phyloP scores from a whole-genome alignment of 2,797 vertebrate genomes.

The Leptatherina wallacei region DNA sequence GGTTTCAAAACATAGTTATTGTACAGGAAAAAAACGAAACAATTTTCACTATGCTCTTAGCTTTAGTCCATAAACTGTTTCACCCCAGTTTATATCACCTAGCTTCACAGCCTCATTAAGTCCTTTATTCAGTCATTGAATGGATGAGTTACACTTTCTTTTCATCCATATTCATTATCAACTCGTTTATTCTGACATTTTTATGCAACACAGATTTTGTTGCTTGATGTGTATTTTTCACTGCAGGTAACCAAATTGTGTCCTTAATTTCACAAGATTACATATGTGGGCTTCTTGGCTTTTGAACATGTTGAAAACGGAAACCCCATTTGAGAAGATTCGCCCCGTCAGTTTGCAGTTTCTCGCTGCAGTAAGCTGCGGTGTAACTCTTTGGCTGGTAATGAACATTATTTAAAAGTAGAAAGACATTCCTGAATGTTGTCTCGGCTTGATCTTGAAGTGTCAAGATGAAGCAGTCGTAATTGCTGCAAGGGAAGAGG shows the following conservation, averaged over 20 bases:
- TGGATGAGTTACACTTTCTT: constrained; percentile 64
- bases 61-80: constrained; percentile 56
- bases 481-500: constrained; percentile 7
- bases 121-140: constrained; percentile 56
- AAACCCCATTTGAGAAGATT: constrained; percentile 36
- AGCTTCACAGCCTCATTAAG: constrained; percentile 58
- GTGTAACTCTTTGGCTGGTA: constrained; percentile 17
- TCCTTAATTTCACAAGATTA: constrained; percentile 40
- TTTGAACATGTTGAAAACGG: constrained; percentile 31
- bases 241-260: constrained; percentile 65
- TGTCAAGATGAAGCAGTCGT: constrained; percentile 18
- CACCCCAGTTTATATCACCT: constrained; percentile 46
- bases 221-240: constrained; percentile 64
- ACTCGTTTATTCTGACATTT: constrained; percentile 60
- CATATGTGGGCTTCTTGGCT: constrained; percentile 23
- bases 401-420: constrained; percentile 43
- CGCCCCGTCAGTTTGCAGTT: constrained; percentile 23
- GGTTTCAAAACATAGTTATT: constrained; percentile 65
- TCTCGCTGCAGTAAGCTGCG: constrained; percentile 6
- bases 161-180: constrained; percentile 30
- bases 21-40: constrained; percentile 58
- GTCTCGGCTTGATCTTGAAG: constrained; percentile 30
- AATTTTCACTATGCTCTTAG: constrained; percentile 52
- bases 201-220: constrained; percentile 59
- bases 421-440: constrained; percentile 78